Evolutionary conservation across 1,140 invertebrate genomes (phyloP).

Genomic region (Anadara kagoshimensis): DNA sequence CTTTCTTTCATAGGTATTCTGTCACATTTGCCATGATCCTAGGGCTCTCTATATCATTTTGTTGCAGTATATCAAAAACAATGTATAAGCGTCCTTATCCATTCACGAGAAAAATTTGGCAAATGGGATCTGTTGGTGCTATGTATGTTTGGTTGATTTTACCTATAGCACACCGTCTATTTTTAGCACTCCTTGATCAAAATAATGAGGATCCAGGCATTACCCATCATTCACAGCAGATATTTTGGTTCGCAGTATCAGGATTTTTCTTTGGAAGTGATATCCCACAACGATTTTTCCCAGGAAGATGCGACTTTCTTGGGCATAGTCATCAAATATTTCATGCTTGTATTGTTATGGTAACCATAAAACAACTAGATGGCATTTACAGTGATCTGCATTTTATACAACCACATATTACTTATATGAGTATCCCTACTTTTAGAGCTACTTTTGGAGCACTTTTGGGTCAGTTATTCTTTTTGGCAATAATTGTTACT

Average conservation of each 20-base stretch:
- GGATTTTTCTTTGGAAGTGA: slow-evolving; percentile 72
- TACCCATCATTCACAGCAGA: slow-evolving; percentile 63
- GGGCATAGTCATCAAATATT: slow-evolving; percentile 73
- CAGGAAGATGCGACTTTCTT: slow-evolving; percentile 70
- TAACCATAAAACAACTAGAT: slow-evolving; percentile 66
- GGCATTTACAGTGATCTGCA: slow-evolving; percentile 61
- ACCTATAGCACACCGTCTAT: slow-evolving; percentile 63
- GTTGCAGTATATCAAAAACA: slow-evolving; percentile 64
- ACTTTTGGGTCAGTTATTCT: slow-evolving; percentile 61
- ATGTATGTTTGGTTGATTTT: slow-evolving; percentile 69
- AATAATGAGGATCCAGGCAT: slow-evolving; percentile 60
- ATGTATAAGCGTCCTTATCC: slow-evolving; percentile 69
- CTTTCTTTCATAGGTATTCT: slow-evolving; percentile 47
- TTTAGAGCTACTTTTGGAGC: slow-evolving; percentile 50
- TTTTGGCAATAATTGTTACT: slow-evolving; percentile 21
- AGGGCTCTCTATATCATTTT: slow-evolving; percentile 58
- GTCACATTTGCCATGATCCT: slow-evolving; percentile 61
- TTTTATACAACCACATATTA: slow-evolving; percentile 28
- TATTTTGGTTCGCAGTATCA: slow-evolving; percentile 65
- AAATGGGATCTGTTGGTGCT: slow-evolving; percentile 62
- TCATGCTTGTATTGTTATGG: slow-evolving; percentile 70
- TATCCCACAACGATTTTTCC: slow-evolving; percentile 69
- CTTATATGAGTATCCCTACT: slow-evolving; percentile 32
- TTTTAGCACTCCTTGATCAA: slow-evolving; percentile 31
- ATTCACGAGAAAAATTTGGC: slow-evolving; percentile 67